Conservation (phyloP, 2,888 invertebrate species). For the Rhagonycha lutea region DNA sequence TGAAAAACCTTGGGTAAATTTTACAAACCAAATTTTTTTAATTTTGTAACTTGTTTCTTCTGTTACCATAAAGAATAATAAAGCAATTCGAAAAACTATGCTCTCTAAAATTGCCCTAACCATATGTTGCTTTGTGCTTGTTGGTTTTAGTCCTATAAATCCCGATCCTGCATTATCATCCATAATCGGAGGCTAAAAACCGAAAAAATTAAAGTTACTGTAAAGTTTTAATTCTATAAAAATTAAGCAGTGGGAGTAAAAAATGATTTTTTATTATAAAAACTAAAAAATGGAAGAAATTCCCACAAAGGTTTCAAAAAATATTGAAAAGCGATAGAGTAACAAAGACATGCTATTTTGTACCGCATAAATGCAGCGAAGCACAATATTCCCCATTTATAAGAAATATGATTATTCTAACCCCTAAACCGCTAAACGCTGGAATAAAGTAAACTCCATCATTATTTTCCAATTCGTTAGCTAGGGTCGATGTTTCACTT, state of each 20-base stretch:
- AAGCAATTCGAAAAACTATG: conserved; percentile 78
- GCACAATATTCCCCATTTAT: conserved; percentile 7
- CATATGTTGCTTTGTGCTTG: conserved; percentile 77
- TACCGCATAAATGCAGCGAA: conserved; percentile 20
- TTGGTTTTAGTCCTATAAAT: conserved; percentile 77
- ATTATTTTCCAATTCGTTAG: conserved; percentile 68
- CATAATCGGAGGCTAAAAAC: conserved; percentile 82
- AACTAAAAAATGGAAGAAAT: background rate
- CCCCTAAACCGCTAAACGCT: conserved; percentile 87
- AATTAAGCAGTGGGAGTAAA: background rate
- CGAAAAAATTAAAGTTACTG: background rate
- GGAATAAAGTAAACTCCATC: conserved; percentile 87
- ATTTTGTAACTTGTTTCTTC: conserved; percentile 57
- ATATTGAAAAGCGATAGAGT: background rate
- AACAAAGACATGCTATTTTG: conserved; percentile 15
- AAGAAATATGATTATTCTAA: conserved; percentile 50
- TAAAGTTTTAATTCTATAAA: background rate
- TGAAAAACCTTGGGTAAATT: background rate
- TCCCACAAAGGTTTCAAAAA: background rate
- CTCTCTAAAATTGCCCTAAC: conserved; percentile 85
- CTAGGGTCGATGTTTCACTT: conserved; percentile 68
- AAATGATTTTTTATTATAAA: background rate
- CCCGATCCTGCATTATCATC: conserved; percentile 83
- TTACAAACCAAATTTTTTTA: conserved; percentile 38
- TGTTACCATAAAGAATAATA: conserved; percentile 75